Percentiles rank a stretch among this genome's conserved stretches.
phyloP scores from a whole-genome alignment of 2,113 vertebrate genomes.

The rabbit (Oryctolagus cuniculus) region mOryCun1.1 NC_091434.1:12888001-12888500 shows the following conservation, averaged over 20 bases:
- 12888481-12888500: constrained; percentile 56
- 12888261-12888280: constrained; percentile 41
- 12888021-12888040: not conserved
- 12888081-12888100: not conserved
- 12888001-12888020: not conserved
- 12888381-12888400: not conserved
- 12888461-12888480: constrained; percentile 52
- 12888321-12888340: constrained; percentile 42
- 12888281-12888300: not conserved
- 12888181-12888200: not conserved
- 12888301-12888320: constrained; percentile 38
- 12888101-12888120: not conserved
- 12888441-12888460: constrained; percentile 8
- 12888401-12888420: not conserved
- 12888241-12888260: not conserved
- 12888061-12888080: constrained; percentile 36
- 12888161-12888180: not conserved
- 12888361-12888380: constrained; percentile 54
- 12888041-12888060: constrained; percentile 18
- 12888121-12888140: no score
- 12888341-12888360: constrained; percentile 18
- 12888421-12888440: constrained; percentile 17
- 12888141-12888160: not conserved
- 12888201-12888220: not conserved
- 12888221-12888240: not conserved